A percentile compares a stretch with the other conserved stretches of the same genome.
Conservation (phyloP, 2,797 vertebrate genomes). For the Channa striata region DNA sequence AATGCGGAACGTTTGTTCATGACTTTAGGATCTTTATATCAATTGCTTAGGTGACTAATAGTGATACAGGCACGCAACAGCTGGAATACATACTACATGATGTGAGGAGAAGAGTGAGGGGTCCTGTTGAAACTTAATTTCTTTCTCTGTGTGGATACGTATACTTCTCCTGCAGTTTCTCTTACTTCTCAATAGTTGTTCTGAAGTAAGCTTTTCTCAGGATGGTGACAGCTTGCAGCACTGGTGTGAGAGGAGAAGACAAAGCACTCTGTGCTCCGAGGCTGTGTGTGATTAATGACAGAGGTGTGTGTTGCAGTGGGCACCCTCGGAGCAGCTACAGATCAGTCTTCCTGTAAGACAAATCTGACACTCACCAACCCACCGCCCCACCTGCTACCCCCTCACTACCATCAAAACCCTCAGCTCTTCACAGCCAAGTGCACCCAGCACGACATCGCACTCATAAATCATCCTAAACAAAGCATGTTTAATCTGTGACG, state of each 20-base stretch:
- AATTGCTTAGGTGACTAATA: conserved; percentile 24
- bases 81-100: neutral
- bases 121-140: conserved; percentile 38
- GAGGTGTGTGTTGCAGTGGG: conserved; percentile 86
- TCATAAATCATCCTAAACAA: conserved; percentile 92
- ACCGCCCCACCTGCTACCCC: conserved; percentile 77
- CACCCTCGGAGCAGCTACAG: conserved; percentile 86
- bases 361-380: conserved; percentile 84
- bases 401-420: conserved; percentile 80
- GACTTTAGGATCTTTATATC: conserved; percentile 24
- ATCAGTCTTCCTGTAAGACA: conserved; percentile 88
- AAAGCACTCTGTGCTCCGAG: conserved; percentile 75
- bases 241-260: conserved; percentile 74
- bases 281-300: conserved; percentile 88
- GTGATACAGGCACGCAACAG: conserved; percentile 26
- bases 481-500: conserved; percentile 88
- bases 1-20: conserved; percentile 23
- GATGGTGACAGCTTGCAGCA: conserved; percentile 77
- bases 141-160: conserved; percentile 31
- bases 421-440: conserved; percentile 81
- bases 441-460: conserved; percentile 74
- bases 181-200: conserved; percentile 62
- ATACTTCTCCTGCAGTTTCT: conserved; percentile 33
- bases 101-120: conserved; percentile 9
- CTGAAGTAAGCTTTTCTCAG: conserved; percentile 71